Evolutionary conservation across 2,888 invertebrate genomes (phyloP), one percentile per base, ranked within the genome.

Genomic region (Agonopterix heracliana): DNA sequence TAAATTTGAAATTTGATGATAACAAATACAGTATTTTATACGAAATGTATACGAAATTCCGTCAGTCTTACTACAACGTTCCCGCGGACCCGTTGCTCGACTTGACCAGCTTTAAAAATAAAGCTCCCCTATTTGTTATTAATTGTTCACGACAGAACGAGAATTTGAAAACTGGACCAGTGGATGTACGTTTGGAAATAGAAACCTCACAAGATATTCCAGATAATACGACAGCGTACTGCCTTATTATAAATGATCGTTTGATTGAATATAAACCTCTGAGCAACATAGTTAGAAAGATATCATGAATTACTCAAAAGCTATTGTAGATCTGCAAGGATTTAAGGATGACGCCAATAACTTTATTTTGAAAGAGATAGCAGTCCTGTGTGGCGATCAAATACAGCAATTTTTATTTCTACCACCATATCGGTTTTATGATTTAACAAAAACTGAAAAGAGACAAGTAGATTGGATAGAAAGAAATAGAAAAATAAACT

Each of bases 51-150:
- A n/a, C n/a, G n/a, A 10, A 36, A 45, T 53, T 53, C 13, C 51
- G 50, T 34, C 54, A 51, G 49, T 49, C 47, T 10, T 54, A 54
- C 34, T 48, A 50, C 36, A 47, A 48, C 11, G 48, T 44, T 36
- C 44, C 48, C 34, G 13, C 34, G 38, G 50, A 52, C 43, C 50
- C 54, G 10, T 48, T 54, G 46, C 34, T 52, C 36, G 45, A 46
- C 47, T 12, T 47, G 3, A 44, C 47, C 43, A 34, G 49, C 40
- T 68, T 68, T 50, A 55, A 56, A 54, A 49, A 51, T 34, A 40
- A 50, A 7, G 60, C 61, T 12, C 66, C 65, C 7, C 48, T 66
- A 14, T 53, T 61, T 40, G 61, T 64, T 17, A 55, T 65, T 47
- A 63, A 64, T 54, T 64, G 64, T 53, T 60, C 58, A 7, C 50